Conservation (phyloP, 2,113 vertebrate species). For the Thunnus maccoyii region DNA sequence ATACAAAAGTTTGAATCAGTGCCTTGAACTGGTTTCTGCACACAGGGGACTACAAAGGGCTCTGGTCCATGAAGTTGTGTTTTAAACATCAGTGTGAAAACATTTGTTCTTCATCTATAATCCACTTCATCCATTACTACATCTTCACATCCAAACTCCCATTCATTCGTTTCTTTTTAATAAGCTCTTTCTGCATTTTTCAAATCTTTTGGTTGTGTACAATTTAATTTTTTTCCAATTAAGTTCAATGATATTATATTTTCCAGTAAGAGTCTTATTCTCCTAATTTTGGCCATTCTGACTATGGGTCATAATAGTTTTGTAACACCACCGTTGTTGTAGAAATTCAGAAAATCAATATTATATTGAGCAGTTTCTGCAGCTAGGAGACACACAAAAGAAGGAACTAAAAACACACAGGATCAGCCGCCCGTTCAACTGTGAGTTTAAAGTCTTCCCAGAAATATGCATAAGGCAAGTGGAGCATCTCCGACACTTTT, state of each 20-base stretch:
- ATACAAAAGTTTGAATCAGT: not conserved
- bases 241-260: not conserved
- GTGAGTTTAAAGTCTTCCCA: not conserved
- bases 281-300: not conserved
- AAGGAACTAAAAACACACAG: not conserved
- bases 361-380: not conserved
- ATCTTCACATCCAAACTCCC: constrained; percentile 36
- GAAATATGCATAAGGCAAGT: not conserved
- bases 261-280: not conserved
- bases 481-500: not conserved
- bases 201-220: not conserved
- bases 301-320: not conserved
- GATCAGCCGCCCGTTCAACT: not conserved
- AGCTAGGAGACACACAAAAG: not conserved
- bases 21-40: constrained; percentile 30
- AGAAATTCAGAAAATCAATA: too few species aligned
- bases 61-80: not conserved
- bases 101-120: constrained; percentile 38
- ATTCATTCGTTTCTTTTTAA: constrained; percentile 24
- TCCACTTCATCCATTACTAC: constrained; percentile 43
- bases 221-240: not conserved
- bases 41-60: constrained; percentile 18
- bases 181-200: constrained; percentile 9
- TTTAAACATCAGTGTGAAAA: constrained; percentile 8
- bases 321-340: too few species aligned